Percentiles rank a stretch among this genome's conserved stretches.
Conservation (phyloP, 2,113 vertebrate species). For the Mirounga angustirostris region DNA sequence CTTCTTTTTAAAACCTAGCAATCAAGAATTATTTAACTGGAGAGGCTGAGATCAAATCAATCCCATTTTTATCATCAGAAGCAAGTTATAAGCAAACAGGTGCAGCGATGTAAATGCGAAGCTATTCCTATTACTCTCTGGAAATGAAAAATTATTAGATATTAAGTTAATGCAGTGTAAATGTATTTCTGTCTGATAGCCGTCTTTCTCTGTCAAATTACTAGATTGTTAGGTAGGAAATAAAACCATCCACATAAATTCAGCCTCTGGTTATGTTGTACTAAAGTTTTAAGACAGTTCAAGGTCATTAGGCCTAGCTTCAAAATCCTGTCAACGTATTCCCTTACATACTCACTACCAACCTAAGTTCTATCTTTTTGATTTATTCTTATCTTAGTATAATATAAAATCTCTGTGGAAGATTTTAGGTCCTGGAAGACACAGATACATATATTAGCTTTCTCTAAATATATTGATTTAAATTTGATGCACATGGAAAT, state of each 20-base stretch:
- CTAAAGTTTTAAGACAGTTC: constrained; percentile 39
- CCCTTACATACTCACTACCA: background rate
- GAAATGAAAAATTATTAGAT: constrained; percentile 52
- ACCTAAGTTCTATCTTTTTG: background rate
- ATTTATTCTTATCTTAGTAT: background rate
- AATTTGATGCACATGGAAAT: background rate
- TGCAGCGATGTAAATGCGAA: background rate
- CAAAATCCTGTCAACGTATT: background rate
- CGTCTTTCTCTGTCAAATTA: constrained; percentile 48
- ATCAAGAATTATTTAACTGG: background rate
- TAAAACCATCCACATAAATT: constrained; percentile 42
- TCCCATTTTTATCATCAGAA: constrained; percentile 29
- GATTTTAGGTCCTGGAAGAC: background rate
- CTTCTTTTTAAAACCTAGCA: background rate
- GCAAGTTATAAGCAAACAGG: constrained; percentile 13
- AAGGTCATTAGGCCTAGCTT: constrained; percentile 51
- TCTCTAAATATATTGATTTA: constrained; percentile 33
- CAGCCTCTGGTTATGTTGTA: constrained; percentile 6
- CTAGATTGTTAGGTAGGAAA: constrained; percentile 65
- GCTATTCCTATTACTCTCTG: background rate
- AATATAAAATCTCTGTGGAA: constrained; percentile 22
- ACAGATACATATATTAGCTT: background rate
- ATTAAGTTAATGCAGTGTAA: constrained; percentile 57
- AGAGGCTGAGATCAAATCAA: background rate
- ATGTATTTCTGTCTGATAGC: constrained; percentile 50